Base-by-base conservation (phyloP, 1,140 invertebrate genomes). In the Bacillus rossius region DNA sequence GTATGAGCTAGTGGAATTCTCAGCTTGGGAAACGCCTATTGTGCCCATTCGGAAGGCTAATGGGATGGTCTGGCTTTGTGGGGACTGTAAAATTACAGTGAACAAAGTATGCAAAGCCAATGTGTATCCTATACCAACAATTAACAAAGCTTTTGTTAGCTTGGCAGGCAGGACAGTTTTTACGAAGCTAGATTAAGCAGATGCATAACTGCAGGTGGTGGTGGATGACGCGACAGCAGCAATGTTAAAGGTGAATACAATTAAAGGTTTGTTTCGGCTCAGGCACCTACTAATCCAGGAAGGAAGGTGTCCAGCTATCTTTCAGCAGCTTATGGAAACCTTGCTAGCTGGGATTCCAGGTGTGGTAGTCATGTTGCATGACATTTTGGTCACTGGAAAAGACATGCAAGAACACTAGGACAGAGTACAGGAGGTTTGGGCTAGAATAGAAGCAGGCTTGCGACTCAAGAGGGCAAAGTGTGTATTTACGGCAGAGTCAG, bases 221-320 rank as follows among this genome's bases (percentile, higher is more conserved):
- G 67, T 74, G 0, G 61, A 67, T 52, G 67, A 73, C 1, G 45
- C 5, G 23, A 8, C 43, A 19, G 17, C 43, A 19, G 23, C 5
- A 25, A 25, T 45, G 4, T 13, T 45, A 13, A 63, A 40, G 10
- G 48, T 62, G 58, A 72, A n/a, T 71, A 45, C 77, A 72, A 25
- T 71, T 17, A 69, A 69, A 47, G 77, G 78, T 5, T 53, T 79
- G n/a, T 80, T 71, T 62, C 60, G 64, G 5, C 73, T 77, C 16
- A 74, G 73, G 25, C 53, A 76, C 3, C 56, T 82, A 57, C 69
- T 71, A 13, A 79, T 76, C 65, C 75, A 78, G 2, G n/a, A 67
- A 79, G 5, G 65, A 69, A 25, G 67, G 69, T 69, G 38, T 74
- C 73, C 20, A 73, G 71, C 19, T 75, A 34, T 76, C 26, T 78